Evolutionary conservation across 2,888 invertebrate species (phyloP), one percentile per base, ranked within the genome.

Genomic region (Epiperipatus broadwayi): DNA sequence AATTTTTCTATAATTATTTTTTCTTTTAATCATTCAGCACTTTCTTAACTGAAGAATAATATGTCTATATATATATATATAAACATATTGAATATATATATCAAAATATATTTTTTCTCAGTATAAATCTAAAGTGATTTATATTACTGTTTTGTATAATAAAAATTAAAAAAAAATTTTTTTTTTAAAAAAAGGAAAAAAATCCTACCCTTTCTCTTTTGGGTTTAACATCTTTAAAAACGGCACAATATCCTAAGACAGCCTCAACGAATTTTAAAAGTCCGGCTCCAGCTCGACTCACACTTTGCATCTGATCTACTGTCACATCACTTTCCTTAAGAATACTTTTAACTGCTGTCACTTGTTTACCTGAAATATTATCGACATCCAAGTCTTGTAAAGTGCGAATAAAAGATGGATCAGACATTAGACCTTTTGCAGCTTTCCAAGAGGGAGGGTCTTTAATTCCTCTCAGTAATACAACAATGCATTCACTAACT

Each of bases 361-460:
- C 53, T 46, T 59, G 59, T 43, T 52, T 53, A 15, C 42, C 43
- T 1, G 58, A 53, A 30, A 64, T 61, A 38, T 48, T 47, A 41
- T 63, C 62, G 0, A 59, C 78, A 54, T 89, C 80, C 75, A 89
- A 75, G 57, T 84, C 81, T 59, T 77, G 76, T 22, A 89, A 64
- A 37, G 69, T 69, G 37, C 69, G 67, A 25, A 89, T 58, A 59
- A 87, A 89, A 57, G 71, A 77, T 0, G 80, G 75, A 53, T 89
- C 87, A 0, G 80, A 73, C 85, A 89, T 84, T 76, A 89, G 79
- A 2, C 70, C 79, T 58, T 78, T 85, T 0, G 85, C 84, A 2
- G 76, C 71, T 56, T 85, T 85, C 87, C 87, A 89, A 30, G 73
- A 78, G n/a, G n/a, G n/a, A 3, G 84, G 71, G 47, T 87, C 87